Evolutionary conservation across 2,113 vertebrate species (phyloP).

Genomic region (Naja naja): DNA sequence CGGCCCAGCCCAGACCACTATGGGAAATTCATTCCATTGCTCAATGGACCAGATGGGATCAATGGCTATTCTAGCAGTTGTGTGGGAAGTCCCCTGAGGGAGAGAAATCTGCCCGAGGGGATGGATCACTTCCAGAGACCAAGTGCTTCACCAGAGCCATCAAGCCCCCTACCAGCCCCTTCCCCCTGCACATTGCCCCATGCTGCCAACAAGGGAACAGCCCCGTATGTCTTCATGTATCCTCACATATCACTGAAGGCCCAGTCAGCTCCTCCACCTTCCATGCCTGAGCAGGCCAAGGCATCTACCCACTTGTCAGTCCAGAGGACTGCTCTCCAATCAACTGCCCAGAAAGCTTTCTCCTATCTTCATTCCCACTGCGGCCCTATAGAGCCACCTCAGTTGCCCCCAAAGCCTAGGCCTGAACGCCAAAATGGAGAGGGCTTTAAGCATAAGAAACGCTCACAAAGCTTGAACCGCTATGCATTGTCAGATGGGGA

Average conservation of each 20-base stretch:
- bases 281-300: constrained; percentile 50
- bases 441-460: constrained; percentile 72
- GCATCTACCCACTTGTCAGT: not conserved
- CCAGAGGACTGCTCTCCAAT: constrained; percentile 54
- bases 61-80: not conserved
- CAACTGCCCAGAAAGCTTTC: constrained; percentile 52
- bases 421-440: constrained; percentile 31
- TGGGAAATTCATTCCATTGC: not conserved
- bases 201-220: constrained; percentile 55
- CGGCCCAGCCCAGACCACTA: constrained; percentile 35
- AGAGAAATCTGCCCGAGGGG: constrained; percentile 88
- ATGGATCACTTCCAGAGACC: constrained; percentile 73
- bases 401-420: not conserved
- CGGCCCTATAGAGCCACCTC: not conserved
- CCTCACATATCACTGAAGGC: constrained; percentile 62
- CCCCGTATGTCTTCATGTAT: constrained; percentile 65
- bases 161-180: not conserved
- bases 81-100: constrained; percentile 62
- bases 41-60: constrained; percentile 26
- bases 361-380: constrained; percentile 64
- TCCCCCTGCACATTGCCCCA: constrained; percentile 59
- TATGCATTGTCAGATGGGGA: constrained; percentile 85
- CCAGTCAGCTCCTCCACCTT: not conserved
- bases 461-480: constrained; percentile 81
- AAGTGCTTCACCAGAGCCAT: not conserved